A percentile compares a stretch with the other conserved stretches of the same genome.
phyloP scores from a whole-genome alignment of 1,140 invertebrate species.

The Acromyrmex heyeri region DNA sequence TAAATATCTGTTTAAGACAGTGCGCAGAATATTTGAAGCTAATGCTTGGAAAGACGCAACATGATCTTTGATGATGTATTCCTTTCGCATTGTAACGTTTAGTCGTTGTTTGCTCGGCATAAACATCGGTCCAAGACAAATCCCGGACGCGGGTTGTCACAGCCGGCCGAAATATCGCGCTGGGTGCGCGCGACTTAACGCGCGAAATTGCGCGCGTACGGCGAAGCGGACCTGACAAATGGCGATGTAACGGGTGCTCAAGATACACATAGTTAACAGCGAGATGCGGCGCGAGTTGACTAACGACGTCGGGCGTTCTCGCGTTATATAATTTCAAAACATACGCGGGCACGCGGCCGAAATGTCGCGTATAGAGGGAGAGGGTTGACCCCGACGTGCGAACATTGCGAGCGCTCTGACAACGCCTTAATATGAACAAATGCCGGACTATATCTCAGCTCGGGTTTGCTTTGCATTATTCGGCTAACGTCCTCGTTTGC shows the following conservation, averaged over 20 bases:
- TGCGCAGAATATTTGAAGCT: neutral
- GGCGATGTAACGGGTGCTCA: slow-evolving; percentile 77
- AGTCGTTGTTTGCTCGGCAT: slow-evolving; percentile 31
- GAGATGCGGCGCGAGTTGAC: slow-evolving; percentile 75
- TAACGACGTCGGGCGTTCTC: slow-evolving; percentile 78
- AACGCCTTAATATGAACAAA: slow-evolving; percentile 84
- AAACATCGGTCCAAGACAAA: slow-evolving; percentile 61
- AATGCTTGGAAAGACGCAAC: neutral
- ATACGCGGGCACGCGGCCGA: slow-evolving; percentile 68
- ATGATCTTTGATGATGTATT: slow-evolving; percentile 41
- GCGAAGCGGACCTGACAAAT: slow-evolving; percentile 71
- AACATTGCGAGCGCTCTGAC: slow-evolving; percentile 70
- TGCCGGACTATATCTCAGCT: slow-evolving; percentile 83
- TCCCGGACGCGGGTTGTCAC: slow-evolving; percentile 47
- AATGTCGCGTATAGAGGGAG: slow-evolving; percentile 48
- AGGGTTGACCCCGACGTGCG: slow-evolving; percentile 42
- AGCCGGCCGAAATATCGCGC: slow-evolving; percentile 58
- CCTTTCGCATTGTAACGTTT: slow-evolving; percentile 45
- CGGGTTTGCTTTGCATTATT: slow-evolving; percentile 85
- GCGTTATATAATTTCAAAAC: slow-evolving; percentile 83
- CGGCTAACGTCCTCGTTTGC: slow-evolving; percentile 83
- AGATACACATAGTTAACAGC: slow-evolving; percentile 80
- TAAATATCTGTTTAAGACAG: neutral
- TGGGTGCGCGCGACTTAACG: slow-evolving; percentile 69
- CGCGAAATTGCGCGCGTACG: slow-evolving; percentile 68